Base-by-base conservation (phyloP, 2,888 invertebrate species). In the Dione juno region DNA sequence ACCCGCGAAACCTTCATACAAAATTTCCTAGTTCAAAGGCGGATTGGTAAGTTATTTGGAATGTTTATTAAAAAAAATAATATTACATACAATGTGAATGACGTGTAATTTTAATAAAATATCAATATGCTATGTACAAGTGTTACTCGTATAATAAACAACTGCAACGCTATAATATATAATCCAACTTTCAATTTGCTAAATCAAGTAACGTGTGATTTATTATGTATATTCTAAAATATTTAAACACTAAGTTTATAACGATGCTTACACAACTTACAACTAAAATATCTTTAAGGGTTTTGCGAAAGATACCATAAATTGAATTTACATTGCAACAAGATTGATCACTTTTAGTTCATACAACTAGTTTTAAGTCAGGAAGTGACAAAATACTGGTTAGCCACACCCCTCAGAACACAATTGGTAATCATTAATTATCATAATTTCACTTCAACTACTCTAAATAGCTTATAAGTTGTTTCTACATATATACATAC, bases 381-480 rank as follows among this genome's bases (percentile, higher is more conserved):
- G 79, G 79, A 80, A 80, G 77, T 77, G 72, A 77, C 75, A 75
- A 76, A 71, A 74, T 58, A 58, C 64, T 70, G 65, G 71, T 72
- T 59, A 61, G 57, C 21, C 14, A 66, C 53, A 14, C 43, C 40
- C 14, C 16, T 37, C 50, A 11, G 28, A 45, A 66, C 41, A 61
- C 59, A 61, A 45, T 28, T 6, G 7, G 5, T 45, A 61, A n/a
- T 21, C n/a, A 43, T 10, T 6, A 43, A 41, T 21, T 43, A 10
- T 9, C 21, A 43, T 59, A 14, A 59, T 21, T 21, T 43, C 9
- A 19, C 8, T 21, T 21, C 9, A 3, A 53, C 14, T 35, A 35
- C 48, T 16, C 16, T 0, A 48, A 48, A 48, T 16, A 9, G 9
- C 48, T 48, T 48, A 16, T n/a, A 8, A 16, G 48, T 48, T 14